Base-by-base conservation (phyloP, 2,113 vertebrate genomes). In the Callaeas wilsoni region DNA sequence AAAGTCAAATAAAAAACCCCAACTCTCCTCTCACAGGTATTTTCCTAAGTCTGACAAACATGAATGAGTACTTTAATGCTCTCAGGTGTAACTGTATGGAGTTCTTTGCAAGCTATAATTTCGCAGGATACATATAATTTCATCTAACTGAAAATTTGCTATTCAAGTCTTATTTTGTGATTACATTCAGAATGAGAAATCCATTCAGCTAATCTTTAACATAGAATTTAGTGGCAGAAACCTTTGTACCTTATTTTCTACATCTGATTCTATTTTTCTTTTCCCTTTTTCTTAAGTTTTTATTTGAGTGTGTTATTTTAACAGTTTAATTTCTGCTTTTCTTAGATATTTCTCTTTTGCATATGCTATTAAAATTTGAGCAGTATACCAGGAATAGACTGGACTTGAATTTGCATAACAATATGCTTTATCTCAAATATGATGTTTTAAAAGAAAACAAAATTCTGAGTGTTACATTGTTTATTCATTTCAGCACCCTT, bases 81-180 rank as follows among this genome's bases (percentile, higher is more conserved):
- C 35, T 95, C n/a, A 86, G 70, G 84, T 92, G 56, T 74, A 94
- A 96, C 76, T 64, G 30, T 29, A 90, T 9, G 13, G 26, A 46
- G n/a, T 77, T 93, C 49, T 65, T 91, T 87, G 32, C 27, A 97
- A 96, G 90, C 39, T 62, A 13, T 95, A 92, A 97, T 97, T 97
- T 94, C 7, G 71, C 15, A 86, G 5, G 47, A 30, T 70, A 33
- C 14, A 76, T 94, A 64, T 90, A 96, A 94, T 96, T 97, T 96
- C 10, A 75, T 39, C 50, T 37, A 60, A 65, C 33, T 75, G 55
- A 89, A 78, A 90, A 39, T 93, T 95, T 93, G 33, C 35, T 89
- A 22, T 81, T 87, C 4, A 27, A 50, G 27, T 77, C 27, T 89
- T 84, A 74, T 56, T 53, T 90, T 91, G 39, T 57, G 44, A 88